Percentiles rank a stretch among this genome's conserved stretches.
Conservation (phyloP, 2,888 invertebrate genomes). For the Diloba caeruleocephala region DNA sequence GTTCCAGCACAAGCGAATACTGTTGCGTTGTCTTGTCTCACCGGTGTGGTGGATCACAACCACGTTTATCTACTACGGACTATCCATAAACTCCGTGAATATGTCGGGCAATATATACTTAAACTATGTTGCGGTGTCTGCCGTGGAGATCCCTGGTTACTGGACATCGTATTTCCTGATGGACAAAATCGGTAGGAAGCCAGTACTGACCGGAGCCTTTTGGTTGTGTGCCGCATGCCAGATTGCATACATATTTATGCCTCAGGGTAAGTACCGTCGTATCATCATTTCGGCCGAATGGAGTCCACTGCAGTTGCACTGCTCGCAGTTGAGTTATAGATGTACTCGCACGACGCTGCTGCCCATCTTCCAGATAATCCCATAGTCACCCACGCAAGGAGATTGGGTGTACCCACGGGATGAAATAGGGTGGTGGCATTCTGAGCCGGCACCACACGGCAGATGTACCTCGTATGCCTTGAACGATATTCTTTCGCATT, state of each 20-base stretch:
- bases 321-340: too few relatives aligned
- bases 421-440: too few relatives aligned
- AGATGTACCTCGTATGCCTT: too few relatives aligned
- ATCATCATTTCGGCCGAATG: too few relatives aligned
- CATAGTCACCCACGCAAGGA: too few relatives aligned
- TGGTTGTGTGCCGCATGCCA: slow-evolving; percentile 89
- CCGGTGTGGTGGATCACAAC: slow-evolving; percentile 91
- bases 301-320: too few relatives aligned
- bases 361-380: too few relatives aligned
- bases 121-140: slow-evolving; percentile 90
- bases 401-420: too few relatives aligned
- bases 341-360: too few relatives aligned
- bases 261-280: slow-evolving; percentile 83
- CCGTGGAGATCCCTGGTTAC: slow-evolving; percentile 92
- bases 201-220: slow-evolving; percentile 88
- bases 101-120: slow-evolving; percentile 90
- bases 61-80: slow-evolving; percentile 91
- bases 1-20: slow-evolving; percentile 63
- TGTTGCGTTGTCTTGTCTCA: slow-evolving; percentile 62
- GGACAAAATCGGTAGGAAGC: slow-evolving; percentile 89
- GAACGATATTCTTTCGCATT: too few relatives aligned
- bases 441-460: too few relatives aligned
- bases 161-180: slow-evolving; percentile 89
- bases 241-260: slow-evolving; percentile 86
- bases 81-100: slow-evolving; percentile 91